These are phyloP conservation scores for Pluvialis apricaria DNA, from an alignment of 2,113 vertebrate genomes.

Conservation along the genomic window DNA sequence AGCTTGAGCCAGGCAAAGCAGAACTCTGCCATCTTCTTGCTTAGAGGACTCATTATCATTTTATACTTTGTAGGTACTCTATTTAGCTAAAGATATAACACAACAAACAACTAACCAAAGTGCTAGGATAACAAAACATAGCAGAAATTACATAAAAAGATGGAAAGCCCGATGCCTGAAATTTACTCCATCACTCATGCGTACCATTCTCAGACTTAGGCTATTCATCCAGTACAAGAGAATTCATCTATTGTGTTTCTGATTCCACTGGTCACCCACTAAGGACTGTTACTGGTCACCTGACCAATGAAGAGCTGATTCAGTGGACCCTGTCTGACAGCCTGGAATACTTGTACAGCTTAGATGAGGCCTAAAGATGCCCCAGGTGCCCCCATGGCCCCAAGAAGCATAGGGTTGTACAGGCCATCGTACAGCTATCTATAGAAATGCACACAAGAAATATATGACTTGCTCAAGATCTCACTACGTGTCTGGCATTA, in stretches of 20 bases:
- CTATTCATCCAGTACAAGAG: not conserved
- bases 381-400: not conserved
- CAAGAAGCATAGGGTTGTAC: not conserved
- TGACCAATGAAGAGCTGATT: not conserved
- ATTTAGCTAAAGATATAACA: not conserved
- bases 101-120: not conserved
- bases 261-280: not conserved
- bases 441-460: not conserved
- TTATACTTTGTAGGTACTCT: not conserved
- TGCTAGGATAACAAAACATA: not conserved
- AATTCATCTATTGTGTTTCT: not conserved
- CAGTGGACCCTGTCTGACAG: not conserved
- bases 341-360: not conserved
- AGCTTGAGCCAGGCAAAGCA: not conserved
- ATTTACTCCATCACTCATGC: not conserved
- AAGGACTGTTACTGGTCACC: not conserved
- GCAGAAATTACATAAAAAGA: not conserved
- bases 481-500: not conserved
- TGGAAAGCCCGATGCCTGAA: not conserved
- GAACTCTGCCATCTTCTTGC: not conserved
- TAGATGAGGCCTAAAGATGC: not conserved
- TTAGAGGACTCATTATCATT: not conserved
- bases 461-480: not conserved
- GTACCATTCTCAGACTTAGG: not conserved
- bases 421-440: not conserved